Base-by-base conservation (phyloP, 1,140 invertebrate species). In the Heliothis subflexa region DNA sequence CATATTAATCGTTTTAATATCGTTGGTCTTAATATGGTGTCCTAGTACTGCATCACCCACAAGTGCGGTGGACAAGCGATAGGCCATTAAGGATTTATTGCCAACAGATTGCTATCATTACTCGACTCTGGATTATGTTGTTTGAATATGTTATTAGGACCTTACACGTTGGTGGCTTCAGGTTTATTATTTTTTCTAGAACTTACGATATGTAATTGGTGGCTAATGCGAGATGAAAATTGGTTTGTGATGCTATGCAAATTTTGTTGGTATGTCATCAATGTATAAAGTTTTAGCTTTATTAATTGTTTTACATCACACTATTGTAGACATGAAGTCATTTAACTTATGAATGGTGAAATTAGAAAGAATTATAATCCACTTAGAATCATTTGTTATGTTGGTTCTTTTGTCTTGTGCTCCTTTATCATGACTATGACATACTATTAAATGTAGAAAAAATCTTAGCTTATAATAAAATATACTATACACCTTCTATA, bases 71-170 rank as follows among this genome's bases (percentile, higher is more conserved):
- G 87, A 89, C 90, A 89, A 85, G 76, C 83, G 85, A 89, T 85
- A 89, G 83, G 81, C 87, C 81, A 90, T 89, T 88, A 88, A 86
- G 83, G 84, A 90, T 92, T 92, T 92, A 91, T 90, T 76, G 84
- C 86, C 73, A 84, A 85, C 82, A 88, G 89, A 92, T 92, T 86
- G 87, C 89, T 88, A 91, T 91, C 87, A 90, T 88, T 91, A 89
- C 70, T 75, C 74, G 81, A 64, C 72, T 59, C 79, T 80, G 79
- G 85, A 91, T 91, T 89, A 90, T 89, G 89, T 87, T 91, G 88
- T 91, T 91, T 89, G 86, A 90, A 90, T 88, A 86, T 84, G 81
- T 86, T 88, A 90, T 87, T 89, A 89, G 79, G 78, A 78, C 68
- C 55, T 62, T 61, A 74, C 57, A 73, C 50, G 71, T 79, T 79